Percentiles rank a stretch among this genome's conserved stretches.
phyloP scores from a whole-genome alignment of 2,797 vertebrate genomes.

The Cossypha dichroa region DNA sequence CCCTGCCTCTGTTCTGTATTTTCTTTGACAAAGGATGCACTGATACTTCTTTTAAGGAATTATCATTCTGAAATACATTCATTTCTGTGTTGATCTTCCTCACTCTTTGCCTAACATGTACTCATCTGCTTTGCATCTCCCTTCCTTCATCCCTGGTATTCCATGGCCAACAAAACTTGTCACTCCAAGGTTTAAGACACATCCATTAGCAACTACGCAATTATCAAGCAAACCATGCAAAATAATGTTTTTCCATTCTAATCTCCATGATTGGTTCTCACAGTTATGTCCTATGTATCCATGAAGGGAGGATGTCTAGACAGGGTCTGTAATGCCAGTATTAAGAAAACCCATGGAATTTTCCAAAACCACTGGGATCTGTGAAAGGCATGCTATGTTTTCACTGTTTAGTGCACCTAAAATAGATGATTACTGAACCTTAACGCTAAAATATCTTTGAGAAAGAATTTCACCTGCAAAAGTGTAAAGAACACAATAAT shows the following conservation, averaged over 20 bases:
- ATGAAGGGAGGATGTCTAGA: not conserved
- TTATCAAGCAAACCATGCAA: not conserved
- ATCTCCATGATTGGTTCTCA: not conserved
- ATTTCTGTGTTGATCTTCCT: not conserved
- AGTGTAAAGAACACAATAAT: not conserved
- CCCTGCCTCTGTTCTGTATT: not conserved
- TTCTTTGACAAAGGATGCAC: not conserved
- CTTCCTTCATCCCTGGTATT: not conserved
- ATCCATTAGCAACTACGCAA: rapidly evolving
- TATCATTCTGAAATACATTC: not conserved
- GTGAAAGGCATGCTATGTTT: not conserved
- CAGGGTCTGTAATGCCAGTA: not conserved
- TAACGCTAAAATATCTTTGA: not conserved
- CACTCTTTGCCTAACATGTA: not conserved
- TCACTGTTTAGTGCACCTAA: not conserved
- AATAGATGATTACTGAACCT: not conserved
- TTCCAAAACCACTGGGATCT: conserved; percentile 6
- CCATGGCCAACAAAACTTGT: not conserved
- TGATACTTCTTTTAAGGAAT: not conserved
- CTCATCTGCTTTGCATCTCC: not conserved
- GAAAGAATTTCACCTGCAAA: not conserved
- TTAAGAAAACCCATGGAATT: conserved; percentile 1
- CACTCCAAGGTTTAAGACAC: not conserved
- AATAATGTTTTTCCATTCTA: not conserved
- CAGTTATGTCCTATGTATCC: not conserved